These are phyloP conservation scores for Malthinus seriepunctatus DNA, from an alignment of 2,888 invertebrate genomes.

Conservation along the genomic window DNA sequence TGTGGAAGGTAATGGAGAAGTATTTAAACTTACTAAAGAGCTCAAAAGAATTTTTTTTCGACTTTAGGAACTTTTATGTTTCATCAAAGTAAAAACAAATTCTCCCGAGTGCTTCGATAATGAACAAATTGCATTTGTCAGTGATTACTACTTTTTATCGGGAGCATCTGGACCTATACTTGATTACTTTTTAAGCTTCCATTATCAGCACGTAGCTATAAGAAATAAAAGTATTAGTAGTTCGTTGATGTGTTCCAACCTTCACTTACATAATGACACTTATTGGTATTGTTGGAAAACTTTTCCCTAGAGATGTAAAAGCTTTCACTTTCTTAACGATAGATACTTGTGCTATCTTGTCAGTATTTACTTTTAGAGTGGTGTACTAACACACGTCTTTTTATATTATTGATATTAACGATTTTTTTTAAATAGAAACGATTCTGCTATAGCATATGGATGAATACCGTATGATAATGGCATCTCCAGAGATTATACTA, in stretches of 20 bases:
- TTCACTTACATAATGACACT: constrained; percentile 43
- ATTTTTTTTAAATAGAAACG: too few species aligned
- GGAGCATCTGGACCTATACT: constrained; percentile 42
- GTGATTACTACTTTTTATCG: constrained; percentile 32
- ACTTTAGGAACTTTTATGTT: neutral
- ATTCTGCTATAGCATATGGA: too few species aligned
- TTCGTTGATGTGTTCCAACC: constrained; percentile 40
- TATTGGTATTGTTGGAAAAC: constrained; percentile 39
- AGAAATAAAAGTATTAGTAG: constrained; percentile 40
- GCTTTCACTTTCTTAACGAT: constrained; percentile 40
- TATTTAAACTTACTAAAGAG: too few species aligned
- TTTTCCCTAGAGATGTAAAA: constrained; percentile 36
- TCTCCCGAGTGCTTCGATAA: constrained; percentile 14
- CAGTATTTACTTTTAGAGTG: constrained; percentile 39
- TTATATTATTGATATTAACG: neutral
- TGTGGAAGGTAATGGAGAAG: too few species aligned
- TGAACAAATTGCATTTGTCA: constrained; percentile 16
- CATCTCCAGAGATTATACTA: too few species aligned
- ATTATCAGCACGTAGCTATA: constrained; percentile 27
- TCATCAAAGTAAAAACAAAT: constrained; percentile 3
- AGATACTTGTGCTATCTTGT: constrained; percentile 39
- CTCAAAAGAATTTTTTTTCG: too few species aligned
- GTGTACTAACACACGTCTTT: constrained; percentile 35
- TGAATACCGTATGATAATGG: too few species aligned
- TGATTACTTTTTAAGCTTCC: constrained; percentile 38